Evolutionary conservation across 2,797 vertebrate species (phyloP), one percentile per base, ranked within the genome.

Genomic region (Aplochiton taeniatus): DNA sequence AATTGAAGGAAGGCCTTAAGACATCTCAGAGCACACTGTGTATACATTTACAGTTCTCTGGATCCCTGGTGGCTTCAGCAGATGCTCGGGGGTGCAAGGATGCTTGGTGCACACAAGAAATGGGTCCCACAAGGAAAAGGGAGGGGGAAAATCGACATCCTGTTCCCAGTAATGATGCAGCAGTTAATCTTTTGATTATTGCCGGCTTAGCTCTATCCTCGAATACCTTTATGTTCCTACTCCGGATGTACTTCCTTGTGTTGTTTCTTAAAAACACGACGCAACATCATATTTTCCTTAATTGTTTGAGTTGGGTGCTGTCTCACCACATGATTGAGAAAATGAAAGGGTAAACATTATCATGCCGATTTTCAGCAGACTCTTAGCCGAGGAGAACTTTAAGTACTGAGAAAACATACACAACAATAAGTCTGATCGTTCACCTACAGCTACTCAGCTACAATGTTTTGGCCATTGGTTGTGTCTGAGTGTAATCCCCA

Each of bases 401-500:
- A 66, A 14, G 48, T 53, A 49, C 78, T 75, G 71, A 72, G 82
- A 82, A 81, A 80, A 82, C 71, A 85, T 67, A 83, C 79, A 77
- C 61, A 62, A 76, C 75, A 74, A 59, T 65, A 80, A 75, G 44
- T 71, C 58, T 14, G 12, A 43, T 73, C 80, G 19, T 81, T 77
- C 70, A 81, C 67, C 72, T 69, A 63, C 42, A 79, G 74, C 68
- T 63, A 70, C 83, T 83, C 72, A 60, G n/a, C n/a, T n/a, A n/a
- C n/a, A 68, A 83, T 86, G 69, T 85, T 88, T 84, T 85, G 80
- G 80, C 86, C 66, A 72, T 48, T 54, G 83, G 87, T 75, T 72
- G 45, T 58, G 48, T 80, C 74, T 80, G 70, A 13, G 43, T 63
- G 48, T 84, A 88, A 85, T 85, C 83, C 70, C 62, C 67, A 82